phyloP scores from a whole-genome alignment of 2,797 vertebrate genomes.

The Choloepus didactylus region DNA sequence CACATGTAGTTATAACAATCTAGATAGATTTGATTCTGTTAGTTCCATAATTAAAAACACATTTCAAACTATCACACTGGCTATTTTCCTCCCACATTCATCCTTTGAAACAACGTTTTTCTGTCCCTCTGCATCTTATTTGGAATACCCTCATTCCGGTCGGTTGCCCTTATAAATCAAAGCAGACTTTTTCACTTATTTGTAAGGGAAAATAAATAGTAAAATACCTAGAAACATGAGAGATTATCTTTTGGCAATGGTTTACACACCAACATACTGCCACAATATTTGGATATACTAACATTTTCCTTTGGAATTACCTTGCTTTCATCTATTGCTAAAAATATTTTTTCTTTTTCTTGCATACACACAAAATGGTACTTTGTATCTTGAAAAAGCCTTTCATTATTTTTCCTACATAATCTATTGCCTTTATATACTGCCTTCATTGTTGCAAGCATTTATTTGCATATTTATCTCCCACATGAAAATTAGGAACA shows the following conservation, averaged over 20 bases:
- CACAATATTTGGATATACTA: constrained; percentile 20
- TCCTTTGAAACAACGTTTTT: not conserved
- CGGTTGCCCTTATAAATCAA: not conserved
- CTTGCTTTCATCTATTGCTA: not conserved
- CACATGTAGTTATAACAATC: not conserved
- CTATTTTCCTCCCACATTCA: not conserved
- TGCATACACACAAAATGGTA: not conserved
- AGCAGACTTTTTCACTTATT: not conserved
- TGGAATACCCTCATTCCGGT: not conserved
- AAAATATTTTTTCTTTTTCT: constrained; percentile 29
- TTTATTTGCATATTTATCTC: constrained; percentile 68
- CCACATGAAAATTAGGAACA: constrained; percentile 37
- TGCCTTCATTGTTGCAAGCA: not conserved
- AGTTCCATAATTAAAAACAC: not conserved
- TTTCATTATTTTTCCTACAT: constrained; percentile 40
- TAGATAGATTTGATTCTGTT: not conserved
- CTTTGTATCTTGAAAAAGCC: not conserved
- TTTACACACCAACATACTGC: not conserved
- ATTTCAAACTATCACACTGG: not conserved
- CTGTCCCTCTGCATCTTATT: not conserved
- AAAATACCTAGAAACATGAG: not conserved
- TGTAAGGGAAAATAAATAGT: not conserved
- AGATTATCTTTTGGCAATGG: not conserved
- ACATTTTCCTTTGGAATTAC: constrained; percentile 49
- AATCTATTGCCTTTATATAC: constrained; percentile 42